Evolutionary conservation across 1,140 invertebrate genomes (phyloP), one percentile per base, ranked within the genome.

Genomic region (Drosophila miranda): DNA sequence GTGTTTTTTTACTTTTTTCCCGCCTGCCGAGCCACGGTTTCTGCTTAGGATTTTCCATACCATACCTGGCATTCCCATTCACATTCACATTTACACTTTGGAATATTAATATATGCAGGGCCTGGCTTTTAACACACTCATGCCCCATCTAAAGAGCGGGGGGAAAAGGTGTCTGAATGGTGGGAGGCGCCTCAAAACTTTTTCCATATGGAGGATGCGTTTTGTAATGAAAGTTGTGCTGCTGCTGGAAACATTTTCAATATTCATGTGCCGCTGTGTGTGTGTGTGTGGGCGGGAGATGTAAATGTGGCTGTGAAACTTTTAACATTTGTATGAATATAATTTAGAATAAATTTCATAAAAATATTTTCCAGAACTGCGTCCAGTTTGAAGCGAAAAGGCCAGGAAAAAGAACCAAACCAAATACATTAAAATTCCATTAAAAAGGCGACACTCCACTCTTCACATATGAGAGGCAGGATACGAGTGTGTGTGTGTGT

Each of bases 261-360:
- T 87, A 87, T 87, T 87, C 82, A 87, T 87, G 82, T 67, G 67
- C 43, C 57, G 42, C 55, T 51, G 49, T 52, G 45, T 14, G 42
- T 14, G 43, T 34, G 30, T 14, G 19, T 56, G 26, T 52, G 53
- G 57, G 42, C 55, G 70, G 53, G 55, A 57, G 62, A 86, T 86
- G 82, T 81, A 81, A 86, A 84, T 86, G 69, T 53, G 53, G 72
- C 34, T 69, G 63, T 51, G 66, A 69, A 87, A 87, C 80, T 86
- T 83, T 87, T 55, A 87, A 87, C 82, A 87, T 87, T 87, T 87
- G 83, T 87, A 87, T 87, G 82, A 87, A 87, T 87, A 87, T 87
- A 87, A 87, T 87, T 87, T 78, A 75, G 67, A 87, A 87, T 75
- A 87, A 70, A 82, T 78, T 75, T 66, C 8, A 68, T 51, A 68